Conservation (phyloP, 2,888 invertebrate species). For the Onthophagus sagittarius region DNA sequence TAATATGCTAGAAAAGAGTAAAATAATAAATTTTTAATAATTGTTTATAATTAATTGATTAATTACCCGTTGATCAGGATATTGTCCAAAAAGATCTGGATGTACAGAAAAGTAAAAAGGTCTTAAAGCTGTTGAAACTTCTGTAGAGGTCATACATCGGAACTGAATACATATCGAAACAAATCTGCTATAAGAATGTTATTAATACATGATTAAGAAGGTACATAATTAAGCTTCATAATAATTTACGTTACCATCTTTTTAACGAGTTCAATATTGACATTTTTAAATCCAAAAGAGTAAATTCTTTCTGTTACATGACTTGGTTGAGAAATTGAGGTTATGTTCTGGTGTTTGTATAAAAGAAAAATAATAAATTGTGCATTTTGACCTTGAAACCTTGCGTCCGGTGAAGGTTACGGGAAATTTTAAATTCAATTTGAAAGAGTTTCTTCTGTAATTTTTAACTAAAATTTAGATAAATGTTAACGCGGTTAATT, state of each 20-base stretch:
- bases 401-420: background rate
- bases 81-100: conserved; percentile 91
- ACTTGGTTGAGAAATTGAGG: background rate
- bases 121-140: conserved; percentile 84
- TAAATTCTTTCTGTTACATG: background rate
- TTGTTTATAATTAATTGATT: background rate
- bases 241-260: conserved; percentile 33
- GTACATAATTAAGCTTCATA: conserved; percentile 42
- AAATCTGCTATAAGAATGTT: background rate
- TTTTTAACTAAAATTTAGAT: background rate
- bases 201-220: background rate
- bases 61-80: conserved; percentile 81
- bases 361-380: background rate
- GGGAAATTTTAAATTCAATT: background rate
- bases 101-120: conserved; percentile 95
- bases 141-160: conserved; percentile 66
- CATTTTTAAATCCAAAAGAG: background rate
- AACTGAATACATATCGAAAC: conserved; percentile 24
- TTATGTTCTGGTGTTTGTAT: background rate
- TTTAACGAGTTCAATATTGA: background rate
- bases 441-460: background rate
- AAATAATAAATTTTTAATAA: conserved; percentile 11
- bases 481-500: background rate
- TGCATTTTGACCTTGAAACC: background rate
- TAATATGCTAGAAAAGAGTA: conserved; percentile 63